Evolutionary conservation across 1,140 invertebrate genomes (phyloP), one percentile per base, ranked within the genome.

Genomic region (Pseudomyrmex cubaensis): DNA sequence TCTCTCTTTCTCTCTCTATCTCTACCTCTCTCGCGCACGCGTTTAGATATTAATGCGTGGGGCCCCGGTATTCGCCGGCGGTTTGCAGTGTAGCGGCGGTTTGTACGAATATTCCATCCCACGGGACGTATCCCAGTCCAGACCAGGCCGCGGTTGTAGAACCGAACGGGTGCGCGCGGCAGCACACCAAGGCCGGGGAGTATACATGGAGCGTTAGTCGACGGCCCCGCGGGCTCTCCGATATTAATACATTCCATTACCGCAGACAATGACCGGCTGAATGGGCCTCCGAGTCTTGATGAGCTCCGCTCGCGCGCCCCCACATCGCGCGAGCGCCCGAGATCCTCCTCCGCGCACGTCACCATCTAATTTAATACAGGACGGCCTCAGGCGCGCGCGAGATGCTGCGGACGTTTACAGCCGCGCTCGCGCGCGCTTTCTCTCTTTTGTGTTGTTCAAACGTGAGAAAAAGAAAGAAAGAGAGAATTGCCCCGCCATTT

Each of bases 211-310:
- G 75, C 83, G 87, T 56, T 17, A 77, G 76, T 67, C 82, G 86
- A 54, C 83, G 86, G 83, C 80, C 77, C 78, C 87, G 82, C 78
- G 75, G 80, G 87, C 88, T 89, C 91, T 93, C 90, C 89, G 91
- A 93, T 94, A 94, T 94, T 94, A 94, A 94, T 94, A 94, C 92
- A 94, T 94, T 93, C 93, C 93, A 94, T 94, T 93, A 94, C 91
- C 90, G 91, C 88, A 91, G 91, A 93, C 93, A 93, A 93, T 93
- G 92, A 92, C 91, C 90, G 92, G 88, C 90, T 92, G 91, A 93
- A 93, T 93, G 91, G 90, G 89, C 91, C 90, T 93, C 87, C 86
- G 89, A 90, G 91, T 91, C 90, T 91, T 92, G 90, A 92, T 92
- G 92, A 93, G 90, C 90, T 92, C 61, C 87, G 86, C 83, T 87